Evolutionary conservation across 2,113 vertebrate species (phyloP).

Genomic region (Chaetorhynchus papuensis): DNA sequence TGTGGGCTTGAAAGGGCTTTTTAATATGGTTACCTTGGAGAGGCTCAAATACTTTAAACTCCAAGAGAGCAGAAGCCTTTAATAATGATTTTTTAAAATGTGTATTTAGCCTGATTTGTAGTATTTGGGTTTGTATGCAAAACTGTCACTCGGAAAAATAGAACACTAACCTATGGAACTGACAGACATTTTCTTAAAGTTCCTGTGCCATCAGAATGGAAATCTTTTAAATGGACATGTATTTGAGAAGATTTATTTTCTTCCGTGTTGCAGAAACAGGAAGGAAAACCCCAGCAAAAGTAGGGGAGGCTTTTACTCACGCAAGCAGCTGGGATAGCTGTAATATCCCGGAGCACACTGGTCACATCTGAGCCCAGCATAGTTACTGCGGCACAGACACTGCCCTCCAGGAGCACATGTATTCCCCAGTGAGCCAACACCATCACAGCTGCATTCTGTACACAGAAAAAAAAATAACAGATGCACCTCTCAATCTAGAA

Average conservation of each 20-base stretch:
- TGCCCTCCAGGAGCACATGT: slow-evolving; percentile 61
- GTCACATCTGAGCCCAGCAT: slow-evolving; percentile 66
- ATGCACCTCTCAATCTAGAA: not conserved
- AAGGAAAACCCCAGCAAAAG: not conserved
- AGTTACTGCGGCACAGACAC: slow-evolving; percentile 69
- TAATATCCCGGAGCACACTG: slow-evolving; percentile 72
- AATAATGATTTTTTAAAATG: not conserved
- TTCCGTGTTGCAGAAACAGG: not conserved
- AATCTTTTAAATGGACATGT: not conserved
- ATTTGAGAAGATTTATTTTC: not conserved
- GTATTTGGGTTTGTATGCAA: not conserved
- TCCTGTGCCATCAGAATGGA: not conserved
- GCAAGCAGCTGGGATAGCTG: slow-evolving; percentile 75
- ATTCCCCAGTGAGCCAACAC: slow-evolving; percentile 63
- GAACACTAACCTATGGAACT: not conserved
- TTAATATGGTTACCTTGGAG: fast-evolving
- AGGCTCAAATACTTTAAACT: not conserved
- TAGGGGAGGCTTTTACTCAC: slow-evolving; percentile 44
- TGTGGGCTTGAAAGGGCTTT: not conserved
- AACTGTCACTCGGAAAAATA: not conserved
- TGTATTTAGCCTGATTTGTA: not conserved
- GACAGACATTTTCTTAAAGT: not conserved
- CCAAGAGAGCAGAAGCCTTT: not conserved
- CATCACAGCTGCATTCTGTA: slow-evolving; percentile 72
- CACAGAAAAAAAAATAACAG: not conserved